phyloP scores from a whole-genome alignment of 2,888 invertebrate species.

The Teinopalpus imperialis region DNA sequence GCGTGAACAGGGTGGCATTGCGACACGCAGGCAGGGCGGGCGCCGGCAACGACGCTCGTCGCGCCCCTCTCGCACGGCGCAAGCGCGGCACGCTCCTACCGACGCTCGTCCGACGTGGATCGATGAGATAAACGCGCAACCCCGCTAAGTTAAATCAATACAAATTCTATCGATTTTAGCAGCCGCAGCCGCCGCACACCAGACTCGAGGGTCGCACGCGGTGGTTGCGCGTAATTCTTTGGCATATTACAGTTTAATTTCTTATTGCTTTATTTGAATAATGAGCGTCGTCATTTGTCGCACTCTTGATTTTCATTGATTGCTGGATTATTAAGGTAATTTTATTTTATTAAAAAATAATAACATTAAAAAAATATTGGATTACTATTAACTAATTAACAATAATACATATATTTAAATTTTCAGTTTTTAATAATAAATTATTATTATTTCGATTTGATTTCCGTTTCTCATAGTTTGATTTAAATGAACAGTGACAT shows the following conservation, averaged over 20 bases:
- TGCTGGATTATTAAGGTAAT: slow-evolving; percentile 30
- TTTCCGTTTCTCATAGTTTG: slow-evolving; percentile 1
- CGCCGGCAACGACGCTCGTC: slow-evolving; percentile 37
- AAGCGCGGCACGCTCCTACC: slow-evolving; percentile 47
- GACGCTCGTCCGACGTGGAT: slow-evolving; percentile 69
- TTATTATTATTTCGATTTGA: neutral
- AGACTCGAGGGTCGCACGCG: slow-evolving; percentile 74
- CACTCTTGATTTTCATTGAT: slow-evolving; percentile 3
- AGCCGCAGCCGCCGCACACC: slow-evolving; percentile 83
- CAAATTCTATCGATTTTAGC: slow-evolving; percentile 88
- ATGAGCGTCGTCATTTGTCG: neutral
- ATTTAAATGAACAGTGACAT: neutral
- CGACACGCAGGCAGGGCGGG: slow-evolving; percentile 49
- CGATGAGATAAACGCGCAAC: slow-evolving; percentile 90
- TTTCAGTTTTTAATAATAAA: slow-evolving; percentile 1
- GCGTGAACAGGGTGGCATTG: slow-evolving; percentile 68
- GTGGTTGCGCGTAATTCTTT: slow-evolving; percentile 69
- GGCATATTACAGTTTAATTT: slow-evolving; percentile 30
- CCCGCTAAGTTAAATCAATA: slow-evolving; percentile 88
- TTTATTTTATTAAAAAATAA: too few species aligned
- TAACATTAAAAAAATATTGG: too few species aligned
- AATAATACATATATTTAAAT: slow-evolving; percentile 13
- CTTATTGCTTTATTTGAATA: slow-evolving; percentile 7
- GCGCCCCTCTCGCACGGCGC: slow-evolving; percentile 51
- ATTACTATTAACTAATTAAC: too few species aligned